Evolutionary conservation across 2,113 vertebrate species (phyloP), one percentile per base, ranked within the genome.

Genomic region (Zeus faber): DNA sequence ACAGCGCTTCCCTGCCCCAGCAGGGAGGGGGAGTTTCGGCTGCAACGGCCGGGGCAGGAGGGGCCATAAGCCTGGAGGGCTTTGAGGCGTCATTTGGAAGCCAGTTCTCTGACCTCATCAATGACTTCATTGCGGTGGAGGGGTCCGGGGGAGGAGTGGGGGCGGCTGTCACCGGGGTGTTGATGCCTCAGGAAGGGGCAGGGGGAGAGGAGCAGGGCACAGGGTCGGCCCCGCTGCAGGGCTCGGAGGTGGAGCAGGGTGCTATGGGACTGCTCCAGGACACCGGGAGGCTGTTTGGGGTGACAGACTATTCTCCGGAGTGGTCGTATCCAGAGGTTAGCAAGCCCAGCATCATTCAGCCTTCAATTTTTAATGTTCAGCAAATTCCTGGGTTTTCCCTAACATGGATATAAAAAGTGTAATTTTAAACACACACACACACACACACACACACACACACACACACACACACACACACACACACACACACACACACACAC

Each of bases 241-340:
- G 78, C 52, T 62, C 80, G 0, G 83, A 94, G 85, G 91, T 92
- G 1, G 92, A 93, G 72, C 94, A 94, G 80, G 91, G 92, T 79
- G 85, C 93, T 51, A 87, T 98, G 86, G 94, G 93, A 48, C 69
- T 98, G 83, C 91, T 98, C 29, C 95, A 95, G 88, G 94, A 93
- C 80, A 91, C 91, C 0, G 95, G 94, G 65, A 94, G 95, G 74
- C 84, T 99, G 82, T 98, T 98, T 88, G 91, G 94, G 86, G 95
- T 98, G 88, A 99, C 96, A 14, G 96, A 99, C 87, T 99, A 99
- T 78, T 99, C 96, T 40, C 96, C 95, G 1, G 96, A 99, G 80
- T 99, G 96, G 96, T 98, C 96, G 47, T 98, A 98, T 82, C 95
- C 96, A 8, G 96, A 98, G 94, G 96, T 97, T 73, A 94, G 95